Base-by-base conservation (phyloP, 2,797 vertebrate species). In the Sciurus carolinensis region DNA sequence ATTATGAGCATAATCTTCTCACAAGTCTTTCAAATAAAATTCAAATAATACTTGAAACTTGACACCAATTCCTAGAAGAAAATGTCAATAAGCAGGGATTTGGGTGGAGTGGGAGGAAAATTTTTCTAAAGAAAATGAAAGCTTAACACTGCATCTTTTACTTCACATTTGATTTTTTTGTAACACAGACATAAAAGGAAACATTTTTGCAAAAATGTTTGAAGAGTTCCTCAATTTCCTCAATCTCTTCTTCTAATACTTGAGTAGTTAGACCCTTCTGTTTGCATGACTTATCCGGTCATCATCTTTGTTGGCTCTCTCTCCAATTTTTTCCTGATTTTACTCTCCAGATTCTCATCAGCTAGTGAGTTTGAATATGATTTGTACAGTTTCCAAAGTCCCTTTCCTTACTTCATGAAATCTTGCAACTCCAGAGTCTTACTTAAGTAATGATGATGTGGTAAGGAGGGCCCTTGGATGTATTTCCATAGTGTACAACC, bases 101-200 rank as follows among this genome's bases (percentile, higher is more conserved):
- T 85, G 8, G n/a, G 59, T 26, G 9, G 7, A 5, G 14, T 15
- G 28, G 18, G 57, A 30, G 17, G 39, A 44, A 9, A 77, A 36
- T 42, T 82, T 83, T 79, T 57, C 24, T 66, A 57, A 80, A 90
- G 66, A 67, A 83, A 81, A 92, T 33, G 47, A 73, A 69, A 91
- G 36, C 54, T 33, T 72, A 80, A 76, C 50, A 88, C 26, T 39
- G 42, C n/a, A 59, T 15, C 20, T 91, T 92, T 75, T 12, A 33
- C 12, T 80, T 36, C 30, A 17, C 3, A 33, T n/a, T 69, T 80
- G 64, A 54, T 30, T 90, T 91, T 75, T 88, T 80, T n/a, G 30
- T 52, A 57, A 50, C 47, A 67, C 6, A 81, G 3, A 47, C 36
- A 50, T 57, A 76, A 91, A 52, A 7, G 86, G 28, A 59, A 50